Evolutionary conservation across 2,888 invertebrate species (phyloP), one percentile per base, ranked within the genome.

Genomic region (Nephrocerus scutellatus): DNA sequence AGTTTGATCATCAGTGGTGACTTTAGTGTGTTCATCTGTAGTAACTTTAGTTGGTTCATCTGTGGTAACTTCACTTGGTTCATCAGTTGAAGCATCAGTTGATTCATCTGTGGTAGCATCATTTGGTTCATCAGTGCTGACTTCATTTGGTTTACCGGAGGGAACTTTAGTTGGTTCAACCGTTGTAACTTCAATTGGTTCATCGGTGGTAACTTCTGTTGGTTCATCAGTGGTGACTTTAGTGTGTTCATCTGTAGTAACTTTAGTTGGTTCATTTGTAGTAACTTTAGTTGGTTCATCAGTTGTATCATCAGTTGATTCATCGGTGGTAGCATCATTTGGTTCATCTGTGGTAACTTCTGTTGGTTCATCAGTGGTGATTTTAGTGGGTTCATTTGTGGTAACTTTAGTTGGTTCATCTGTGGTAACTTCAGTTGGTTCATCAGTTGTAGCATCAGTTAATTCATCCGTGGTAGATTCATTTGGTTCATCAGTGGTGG

Each of bases 31-130:
- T n/a, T n/a, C n/a, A n/a, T n/a, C n/a, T n/a, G n/a, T 1, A 19
- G 30, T 4, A 19, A 19, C 24, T 16, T 12, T 13, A 5, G 38
- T 22, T 8, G 31, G 15, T 16, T 18, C n/a, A 15, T 26, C 35
- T 4, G 38, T 29, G 1, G 26, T 26, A 3, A 26, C 32, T 2
- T 20, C 9, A 8, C 6, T 31, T 23, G 34, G 14, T 13, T 22
- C 29, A 5, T 26, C 40, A 7, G 33, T 26, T n/a, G n/a, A 14
- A 3, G 20, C 8, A 21, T 31, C 32, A 9, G 43, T 36, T 5
- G 42, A 33, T 2, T 7, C 35, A 12, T 42, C 43, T 2, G 41
- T 25, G 4, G 43, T 22, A 14, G 36, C 23, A 7, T 9, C 34
- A 22, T 21, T 23, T 4, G 44, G 19, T 8, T 32, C 32, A 8